Evolutionary conservation across 2,888 invertebrate genomes (phyloP), one percentile per base, ranked within the genome.

Genomic region (Lingula anatina): DNA sequence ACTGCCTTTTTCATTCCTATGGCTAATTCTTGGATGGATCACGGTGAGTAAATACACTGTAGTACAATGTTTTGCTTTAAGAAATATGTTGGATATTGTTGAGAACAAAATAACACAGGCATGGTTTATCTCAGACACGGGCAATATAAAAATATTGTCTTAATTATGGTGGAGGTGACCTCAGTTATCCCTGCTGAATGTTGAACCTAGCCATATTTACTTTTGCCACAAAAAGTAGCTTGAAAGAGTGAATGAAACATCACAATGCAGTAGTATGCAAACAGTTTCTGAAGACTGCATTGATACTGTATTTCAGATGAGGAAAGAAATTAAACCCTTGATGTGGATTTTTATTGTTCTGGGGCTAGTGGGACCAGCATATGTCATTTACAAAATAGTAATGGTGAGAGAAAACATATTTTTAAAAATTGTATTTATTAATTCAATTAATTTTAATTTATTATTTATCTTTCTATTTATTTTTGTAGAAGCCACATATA

Each of bases 1-100:
- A 55, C 50, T 70, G n/a, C 67, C 68, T 4, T 67, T 60, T 49
- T 65, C 69, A 0, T 31, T 70, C 5, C n/a, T 62, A 12, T 69
- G 68, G 69, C 59, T 57, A 35, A 42, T 67, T 3, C 50, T 65
- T 18, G 71, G 71, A 21, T 68, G 65, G 65, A 27, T 65, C 41
- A 55, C 59, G 51, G 71, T 71, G 55, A 59, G 67, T 54, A 28
- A 25, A 43, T 18, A 9, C 15, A 23, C 7, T 7, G 9, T 15
- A 26, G 15, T n/a, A 4, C 18, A 40, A 39, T 18, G 15, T 40
- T 15, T 2, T 40, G 15, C n/a, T 4, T 23, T 18, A 15, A 5
- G n/a, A 18, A 36, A 36, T 5, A 36, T 36, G 36, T 3, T n/a
- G 20, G 20, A 9, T 15, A 31, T 38, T 18, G 18, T 38, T 18